These are phyloP conservation scores for Cryptoblepharus egeriae DNA, from an alignment of 2,797 vertebrate genomes.

Conservation along the genomic window DNA sequence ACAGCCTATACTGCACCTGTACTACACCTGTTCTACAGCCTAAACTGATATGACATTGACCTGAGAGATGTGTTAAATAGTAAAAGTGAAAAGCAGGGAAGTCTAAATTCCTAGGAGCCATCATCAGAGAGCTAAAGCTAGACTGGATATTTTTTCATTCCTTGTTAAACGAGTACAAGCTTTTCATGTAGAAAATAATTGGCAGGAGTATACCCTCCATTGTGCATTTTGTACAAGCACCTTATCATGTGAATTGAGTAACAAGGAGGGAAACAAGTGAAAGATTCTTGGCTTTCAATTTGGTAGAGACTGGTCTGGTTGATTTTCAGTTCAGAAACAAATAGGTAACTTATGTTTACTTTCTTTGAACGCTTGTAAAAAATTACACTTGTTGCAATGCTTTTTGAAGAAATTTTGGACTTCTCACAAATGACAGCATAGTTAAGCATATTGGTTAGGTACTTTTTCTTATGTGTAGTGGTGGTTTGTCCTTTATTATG, in stretches of 20 bases:
- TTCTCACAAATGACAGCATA: no score
- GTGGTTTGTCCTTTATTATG: no score
- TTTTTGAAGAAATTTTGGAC: background rate
- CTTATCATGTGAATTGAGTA: background rate
- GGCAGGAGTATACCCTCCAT: background rate
- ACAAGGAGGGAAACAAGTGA: background rate
- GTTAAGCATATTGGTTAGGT: no score
- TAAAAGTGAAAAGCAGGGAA: background rate
- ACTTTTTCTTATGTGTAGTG: no score
- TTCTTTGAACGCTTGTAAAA: background rate
- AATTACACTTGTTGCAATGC: no score
- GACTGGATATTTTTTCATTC: background rate
- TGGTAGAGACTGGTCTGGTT: background rate
- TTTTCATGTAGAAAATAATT: background rate
- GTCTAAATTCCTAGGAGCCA: background rate
- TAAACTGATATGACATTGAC: background rate
- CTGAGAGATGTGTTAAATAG: background rate
- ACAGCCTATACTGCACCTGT: no score
- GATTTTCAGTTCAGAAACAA: background rate
- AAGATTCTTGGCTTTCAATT: background rate
- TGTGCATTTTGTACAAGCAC: background rate
- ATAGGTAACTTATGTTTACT: background rate
- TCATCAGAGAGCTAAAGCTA: background rate
- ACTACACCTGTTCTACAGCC: no score
- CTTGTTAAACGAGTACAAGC: background rate